Percentiles rank a stretch among this genome's conserved stretches.
phyloP scores from a whole-genome alignment of 2,113 vertebrate genomes.

The Chiloscyllium plagiosum region DNA sequence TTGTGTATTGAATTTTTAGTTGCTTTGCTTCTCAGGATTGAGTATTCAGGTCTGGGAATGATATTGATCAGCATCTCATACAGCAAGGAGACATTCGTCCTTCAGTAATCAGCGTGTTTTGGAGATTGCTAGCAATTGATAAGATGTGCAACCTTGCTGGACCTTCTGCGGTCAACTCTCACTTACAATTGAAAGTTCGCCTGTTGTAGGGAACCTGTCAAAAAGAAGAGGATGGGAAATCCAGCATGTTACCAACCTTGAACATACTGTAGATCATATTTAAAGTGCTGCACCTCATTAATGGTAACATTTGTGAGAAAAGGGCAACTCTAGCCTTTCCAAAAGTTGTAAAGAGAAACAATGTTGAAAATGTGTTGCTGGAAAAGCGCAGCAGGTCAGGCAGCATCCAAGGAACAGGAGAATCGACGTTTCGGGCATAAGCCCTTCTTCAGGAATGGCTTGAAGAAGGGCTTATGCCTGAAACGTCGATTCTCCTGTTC shows the following conservation, averaged over 20 bases:
- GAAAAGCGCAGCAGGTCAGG: no score
- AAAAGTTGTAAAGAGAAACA: neutral
- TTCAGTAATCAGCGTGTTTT: neutral
- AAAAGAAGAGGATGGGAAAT: conserved; percentile 5
- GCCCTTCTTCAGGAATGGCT: no score
- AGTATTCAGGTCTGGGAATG: neutral
- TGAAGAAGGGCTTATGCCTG: no score
- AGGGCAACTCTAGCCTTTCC: neutral
- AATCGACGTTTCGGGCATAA: no score
- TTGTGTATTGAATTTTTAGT: neutral
- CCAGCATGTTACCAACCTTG: neutral
- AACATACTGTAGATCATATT: neutral
- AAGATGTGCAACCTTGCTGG: neutral
- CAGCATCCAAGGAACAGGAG: no score
- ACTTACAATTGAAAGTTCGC: conserved; percentile 20
- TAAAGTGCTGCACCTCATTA: neutral
- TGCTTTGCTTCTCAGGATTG: neutral
- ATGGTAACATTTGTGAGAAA: neutral
- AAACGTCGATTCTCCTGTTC: no score
- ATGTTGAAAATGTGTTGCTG: no score
- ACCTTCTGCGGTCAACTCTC: neutral
- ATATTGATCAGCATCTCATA: conserved; percentile 23
- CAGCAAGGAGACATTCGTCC: neutral
- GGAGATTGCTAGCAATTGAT: neutral
- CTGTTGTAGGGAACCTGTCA: neutral